These are phyloP conservation scores for Aporophyla nigra DNA, from an alignment of 2,888 invertebrate species.

Conservation along the genomic window DNA sequence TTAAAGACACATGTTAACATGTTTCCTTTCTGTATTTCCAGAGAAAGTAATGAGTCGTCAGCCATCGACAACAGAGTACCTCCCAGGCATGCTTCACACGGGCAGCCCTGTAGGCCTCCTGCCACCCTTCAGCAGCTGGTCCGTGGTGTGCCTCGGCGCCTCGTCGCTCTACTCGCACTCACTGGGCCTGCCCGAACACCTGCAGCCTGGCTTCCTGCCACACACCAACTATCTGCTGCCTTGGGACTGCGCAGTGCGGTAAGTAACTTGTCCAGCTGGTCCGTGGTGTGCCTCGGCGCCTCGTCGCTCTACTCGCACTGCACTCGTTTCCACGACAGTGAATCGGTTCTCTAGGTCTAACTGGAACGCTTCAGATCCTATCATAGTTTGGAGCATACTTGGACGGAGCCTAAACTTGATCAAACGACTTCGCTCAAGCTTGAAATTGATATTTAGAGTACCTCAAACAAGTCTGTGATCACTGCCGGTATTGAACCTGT, in stretches of 20 bases:
- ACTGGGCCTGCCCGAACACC: conserved; percentile 95
- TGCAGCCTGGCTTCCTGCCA: conserved; percentile 97
- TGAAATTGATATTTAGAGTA: too few species aligned
- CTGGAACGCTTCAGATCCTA: too few species aligned
- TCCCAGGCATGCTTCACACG: conserved; percentile 97
- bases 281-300: too few species aligned
- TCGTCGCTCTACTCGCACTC: conserved; percentile 97
- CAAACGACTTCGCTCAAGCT: too few species aligned
- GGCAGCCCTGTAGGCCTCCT: conserved; percentile 94
- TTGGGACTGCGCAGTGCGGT: conserved; percentile 94
- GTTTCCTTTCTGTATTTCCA: conserved; percentile 69
- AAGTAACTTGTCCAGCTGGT: background rate
- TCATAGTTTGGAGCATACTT: too few species aligned
- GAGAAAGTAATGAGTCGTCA: conserved; percentile 92
- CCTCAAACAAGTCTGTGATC: too few species aligned
- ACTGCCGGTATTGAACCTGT: too few species aligned
- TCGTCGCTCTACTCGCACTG: too few species aligned
- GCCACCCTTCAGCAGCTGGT: conserved; percentile 97
- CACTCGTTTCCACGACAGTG: too few species aligned
- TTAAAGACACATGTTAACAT: background rate
- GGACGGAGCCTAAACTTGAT: too few species aligned
- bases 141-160: conserved; percentile 96
- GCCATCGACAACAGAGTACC: conserved; percentile 96
- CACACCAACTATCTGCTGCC: conserved; percentile 98
- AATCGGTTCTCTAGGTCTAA: too few species aligned